Evolutionary conservation across 2,888 invertebrate species (phyloP).

Genomic region (Pteria penguin): DNA sequence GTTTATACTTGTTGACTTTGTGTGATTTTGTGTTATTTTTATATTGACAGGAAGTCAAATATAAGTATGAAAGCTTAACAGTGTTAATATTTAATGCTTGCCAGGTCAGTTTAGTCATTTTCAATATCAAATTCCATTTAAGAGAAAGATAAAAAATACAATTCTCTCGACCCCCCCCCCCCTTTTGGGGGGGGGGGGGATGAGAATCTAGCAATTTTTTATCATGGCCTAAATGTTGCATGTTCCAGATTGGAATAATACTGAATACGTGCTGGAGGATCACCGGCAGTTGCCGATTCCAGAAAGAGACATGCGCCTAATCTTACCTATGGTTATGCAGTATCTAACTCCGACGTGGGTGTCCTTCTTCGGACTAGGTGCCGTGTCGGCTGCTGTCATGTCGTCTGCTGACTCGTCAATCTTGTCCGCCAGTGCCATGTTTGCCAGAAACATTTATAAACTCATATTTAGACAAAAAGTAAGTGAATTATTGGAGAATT

Average conservation of each 20-base stretch:
- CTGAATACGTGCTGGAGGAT: slow-evolving; percentile 84
- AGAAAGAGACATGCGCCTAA: slow-evolving; percentile 90
- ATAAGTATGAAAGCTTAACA: no score
- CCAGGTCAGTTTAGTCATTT: no score
- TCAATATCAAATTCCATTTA: no score
- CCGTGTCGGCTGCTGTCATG: slow-evolving; percentile 99
- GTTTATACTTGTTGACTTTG: no score
- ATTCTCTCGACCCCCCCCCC: no score
- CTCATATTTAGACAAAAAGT: slow-evolving; percentile 95
- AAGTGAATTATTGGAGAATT: slow-evolving; percentile 67
- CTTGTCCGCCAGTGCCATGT: slow-evolving; percentile 98
- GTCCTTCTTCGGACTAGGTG: slow-evolving; percentile 98
- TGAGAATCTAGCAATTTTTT: no score
- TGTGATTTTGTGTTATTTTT: no score
- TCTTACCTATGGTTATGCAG: slow-evolving; percentile 97
- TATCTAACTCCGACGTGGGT: slow-evolving; percentile 97
- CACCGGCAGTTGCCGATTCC: slow-evolving; percentile 70
- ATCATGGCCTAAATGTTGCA: no score
- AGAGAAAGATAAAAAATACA: no score
- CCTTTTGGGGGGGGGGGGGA: no score
- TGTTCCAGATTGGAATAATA: slow-evolving; percentile 99
- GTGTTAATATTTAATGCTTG: no score
- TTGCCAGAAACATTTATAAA: slow-evolving; percentile 98
- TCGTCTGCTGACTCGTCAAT: slow-evolving; percentile 99
- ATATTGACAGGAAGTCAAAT: no score